A percentile compares a stretch with the other conserved stretches of the same genome.
Conservation (phyloP, 2,888 invertebrate genomes). For the Metalampra italica region DNA sequence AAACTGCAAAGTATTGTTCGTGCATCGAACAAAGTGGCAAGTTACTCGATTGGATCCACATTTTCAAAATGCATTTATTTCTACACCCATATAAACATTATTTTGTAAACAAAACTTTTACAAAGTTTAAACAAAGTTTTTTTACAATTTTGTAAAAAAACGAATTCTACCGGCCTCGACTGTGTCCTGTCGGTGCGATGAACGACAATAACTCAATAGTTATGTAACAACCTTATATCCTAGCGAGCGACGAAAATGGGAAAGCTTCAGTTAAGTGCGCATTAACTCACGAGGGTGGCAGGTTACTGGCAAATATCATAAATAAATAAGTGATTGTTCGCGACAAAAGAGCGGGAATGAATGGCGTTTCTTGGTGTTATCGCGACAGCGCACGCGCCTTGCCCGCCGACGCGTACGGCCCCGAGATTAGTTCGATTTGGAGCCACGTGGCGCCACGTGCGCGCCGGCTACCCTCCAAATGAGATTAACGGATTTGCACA, state of each 20-base stretch:
- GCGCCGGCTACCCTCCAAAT: conserved; percentile 63
- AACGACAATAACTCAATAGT: no score
- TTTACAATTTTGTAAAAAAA: no score
- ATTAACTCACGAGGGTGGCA: conserved; percentile 63
- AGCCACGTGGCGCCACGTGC: conserved; percentile 76
- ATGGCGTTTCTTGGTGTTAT: conserved; percentile 76
- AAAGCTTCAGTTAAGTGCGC: conserved; percentile 39
- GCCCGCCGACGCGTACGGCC: conserved; percentile 66
- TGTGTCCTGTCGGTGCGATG: no score
- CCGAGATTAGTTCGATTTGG: conserved; percentile 74
- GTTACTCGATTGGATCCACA: no score
- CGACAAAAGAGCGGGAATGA: conserved; percentile 75
- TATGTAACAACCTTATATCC: background rate
- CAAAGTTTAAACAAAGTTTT: no score
- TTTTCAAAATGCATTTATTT: no score
- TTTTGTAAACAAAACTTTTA: no score
- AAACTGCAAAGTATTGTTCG: no score
- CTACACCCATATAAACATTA: no score
- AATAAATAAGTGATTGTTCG: conserved; percentile 76
- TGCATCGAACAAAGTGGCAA: no score
- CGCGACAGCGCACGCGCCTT: conserved; percentile 67
- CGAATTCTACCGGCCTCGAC: no score
- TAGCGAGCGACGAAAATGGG: background rate
- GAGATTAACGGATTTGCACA: conserved; percentile 78
- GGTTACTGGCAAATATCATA: conserved; percentile 75